These are phyloP conservation scores for Halcyon leucocephala DNA, from an alignment of 2,797 vertebrate genomes.

Conservation along the genomic window DNA sequence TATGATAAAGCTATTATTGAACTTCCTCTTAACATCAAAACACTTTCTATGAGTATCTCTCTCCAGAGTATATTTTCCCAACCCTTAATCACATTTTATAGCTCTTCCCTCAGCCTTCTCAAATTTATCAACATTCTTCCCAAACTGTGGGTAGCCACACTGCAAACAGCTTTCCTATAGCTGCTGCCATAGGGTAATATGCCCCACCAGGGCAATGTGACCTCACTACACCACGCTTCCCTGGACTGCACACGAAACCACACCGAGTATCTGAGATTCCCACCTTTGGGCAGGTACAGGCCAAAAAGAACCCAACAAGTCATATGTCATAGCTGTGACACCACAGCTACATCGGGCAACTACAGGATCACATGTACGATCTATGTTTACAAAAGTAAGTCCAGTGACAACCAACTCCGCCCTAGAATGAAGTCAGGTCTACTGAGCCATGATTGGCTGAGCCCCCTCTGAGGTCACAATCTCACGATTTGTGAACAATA, in stretches of 20 bases:
- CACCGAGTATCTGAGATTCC: neutral
- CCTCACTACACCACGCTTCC: neutral
- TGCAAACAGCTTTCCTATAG: neutral
- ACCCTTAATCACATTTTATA: neutral
- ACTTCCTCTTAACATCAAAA: neutral
- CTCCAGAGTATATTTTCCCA: neutral
- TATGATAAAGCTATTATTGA: neutral
- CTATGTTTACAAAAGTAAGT: neutral
- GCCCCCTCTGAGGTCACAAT: slow-evolving; percentile 44
- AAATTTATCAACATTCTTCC: neutral
- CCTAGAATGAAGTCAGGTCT: neutral
- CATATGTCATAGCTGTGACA: neutral
- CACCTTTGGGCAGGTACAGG: neutral
- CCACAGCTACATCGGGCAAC: neutral
- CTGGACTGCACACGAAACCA: rapidly evolving
- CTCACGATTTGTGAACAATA: neutral
- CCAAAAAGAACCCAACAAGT: neutral
- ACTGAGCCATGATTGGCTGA: neutral
- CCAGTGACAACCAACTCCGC: neutral
- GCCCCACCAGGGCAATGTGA: neutral
- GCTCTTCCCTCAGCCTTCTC: neutral
- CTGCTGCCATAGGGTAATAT: neutral
- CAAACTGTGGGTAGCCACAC: neutral
- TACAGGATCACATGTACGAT: rapidly evolving
- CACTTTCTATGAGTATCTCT: neutral